Evolutionary conservation across 2,113 vertebrate species (phyloP), one percentile per base, ranked within the genome.

Genomic region (Pardalotus punctatus): DNA sequence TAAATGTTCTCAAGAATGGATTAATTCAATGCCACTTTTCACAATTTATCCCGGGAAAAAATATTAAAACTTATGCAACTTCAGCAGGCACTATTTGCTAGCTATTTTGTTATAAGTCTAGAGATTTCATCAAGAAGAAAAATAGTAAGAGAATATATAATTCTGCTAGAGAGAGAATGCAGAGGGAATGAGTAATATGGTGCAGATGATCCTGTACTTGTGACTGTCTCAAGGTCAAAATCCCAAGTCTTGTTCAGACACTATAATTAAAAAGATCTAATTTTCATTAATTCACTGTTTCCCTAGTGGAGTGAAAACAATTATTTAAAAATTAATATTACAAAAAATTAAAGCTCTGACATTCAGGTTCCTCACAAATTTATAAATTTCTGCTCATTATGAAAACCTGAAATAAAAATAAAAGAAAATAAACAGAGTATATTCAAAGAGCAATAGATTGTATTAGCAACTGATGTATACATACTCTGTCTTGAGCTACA

Each of bases 1-100:
- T 97, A 92, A 67, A 97, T 97, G 61, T 95, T 97, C 94, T 97
- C 96, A 96, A 92, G 88, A 97, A 97, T 83, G 83, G 91, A 97
- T 97, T 97, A 93, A 94, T 97, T 98, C 94, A 97, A 94, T 97
- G 91, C 79, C 80, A 96, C 94, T 97, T 96, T 95, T 90, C 78
- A 89, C 76, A 96, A 81, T 97, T 97, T 95, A 93, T 96, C 74
- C 90, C 87, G 61, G 96, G 89, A 78, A 93, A 81, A 80, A 96
- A 94, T 94, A 97, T 70, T 96, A 82, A 96, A 97, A 94, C 83
- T 87, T 83, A 76, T 42, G 56, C 96, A 97, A 95, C 66, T 97
- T 81, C 61, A 93, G 40, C 38, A 57, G 50, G 22, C 14, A 31
- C 51, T 56, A 18, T 36, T 89, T 25, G 66, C 45, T 90, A 87